A percentile compares a stretch with the other conserved stretches of the same genome.
Conservation (phyloP, 1,140 invertebrate genomes). For the Drosophila pseudoananassae region DNA sequence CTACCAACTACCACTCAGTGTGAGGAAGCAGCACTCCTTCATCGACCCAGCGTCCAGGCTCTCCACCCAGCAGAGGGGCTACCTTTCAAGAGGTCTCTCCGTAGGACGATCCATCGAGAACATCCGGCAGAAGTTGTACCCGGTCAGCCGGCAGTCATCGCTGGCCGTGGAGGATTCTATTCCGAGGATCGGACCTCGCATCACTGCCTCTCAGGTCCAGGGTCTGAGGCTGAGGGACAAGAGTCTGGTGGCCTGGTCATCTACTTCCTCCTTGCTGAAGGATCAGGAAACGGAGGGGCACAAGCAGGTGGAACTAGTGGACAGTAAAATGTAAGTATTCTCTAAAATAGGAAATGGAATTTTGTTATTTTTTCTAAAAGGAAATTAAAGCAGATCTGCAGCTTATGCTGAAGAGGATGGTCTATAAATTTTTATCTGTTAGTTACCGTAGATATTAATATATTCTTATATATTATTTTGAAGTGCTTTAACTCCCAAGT, state of each 20-base stretch:
- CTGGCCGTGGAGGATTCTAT: constrained; percentile 40
- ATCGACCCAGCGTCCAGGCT: constrained; percentile 59
- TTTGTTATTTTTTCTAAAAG: no score
- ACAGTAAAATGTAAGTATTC: constrained; percentile 43
- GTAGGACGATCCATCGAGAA: constrained; percentile 76
- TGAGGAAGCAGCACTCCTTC: constrained; percentile 73
- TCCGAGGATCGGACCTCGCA: constrained; percentile 20
- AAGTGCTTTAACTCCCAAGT: neutral
- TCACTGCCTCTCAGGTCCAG: constrained; percentile 28
- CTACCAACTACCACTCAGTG: constrained; percentile 21
- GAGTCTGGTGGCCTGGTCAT: constrained; percentile 67
- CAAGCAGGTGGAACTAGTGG: constrained; percentile 4
- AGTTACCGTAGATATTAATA: no score
- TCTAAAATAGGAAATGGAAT: neutral
- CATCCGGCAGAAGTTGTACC: constrained; percentile 71
- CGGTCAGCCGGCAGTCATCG: constrained; percentile 44
- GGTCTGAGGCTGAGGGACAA: constrained; percentile 47
- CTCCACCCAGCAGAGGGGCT: constrained; percentile 58
- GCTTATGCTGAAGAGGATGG: no score
- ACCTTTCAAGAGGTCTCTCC: constrained; percentile 70
- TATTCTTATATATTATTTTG: no score
- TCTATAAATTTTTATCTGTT: no score
- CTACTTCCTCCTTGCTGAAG: constrained; percentile 64
- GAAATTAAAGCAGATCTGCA: no score
- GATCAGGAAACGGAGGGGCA: constrained; percentile 42